Conservation (phyloP, 30 jellyfish, hydroid and myxozoan genomes). For the Euphysa ruthae region DNA sequence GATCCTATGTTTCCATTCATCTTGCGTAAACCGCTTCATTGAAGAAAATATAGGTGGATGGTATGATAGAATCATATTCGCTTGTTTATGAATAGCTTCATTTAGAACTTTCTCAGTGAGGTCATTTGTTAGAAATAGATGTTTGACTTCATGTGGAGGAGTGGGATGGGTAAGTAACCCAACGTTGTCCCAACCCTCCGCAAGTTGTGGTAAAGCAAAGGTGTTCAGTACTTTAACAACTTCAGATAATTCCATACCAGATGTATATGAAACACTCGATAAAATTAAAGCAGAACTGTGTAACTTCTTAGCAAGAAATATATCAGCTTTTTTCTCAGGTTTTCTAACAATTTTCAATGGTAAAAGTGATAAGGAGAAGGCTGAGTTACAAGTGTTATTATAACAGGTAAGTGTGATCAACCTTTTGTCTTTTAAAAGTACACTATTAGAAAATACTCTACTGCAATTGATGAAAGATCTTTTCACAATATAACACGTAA, state of each 20-base stretch:
- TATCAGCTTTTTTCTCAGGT: not conserved
- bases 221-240: conserved; percentile 45
- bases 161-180: conserved; percentile 94
- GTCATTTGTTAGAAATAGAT: conserved; percentile 68
- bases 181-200: conserved; percentile 98
- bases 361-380: too few relatives aligned
- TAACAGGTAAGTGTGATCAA: too few relatives aligned
- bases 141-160: conserved; percentile 42
- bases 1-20: conserved; percentile 73
- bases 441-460: too few relatives aligned
- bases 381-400: too few relatives aligned
- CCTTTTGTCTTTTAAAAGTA: too few relatives aligned
- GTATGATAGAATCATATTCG: conserved; percentile 67
- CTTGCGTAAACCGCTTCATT: conserved; percentile 51
- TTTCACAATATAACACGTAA: too few relatives aligned
- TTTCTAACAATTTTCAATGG: not conserved
- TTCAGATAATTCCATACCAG: conserved; percentile 40
- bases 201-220: conserved; percentile 53
- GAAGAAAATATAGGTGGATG: conserved; percentile 92
- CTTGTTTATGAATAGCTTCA: conserved; percentile 51
- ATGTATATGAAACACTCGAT: not conserved
- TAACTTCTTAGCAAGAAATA: not conserved
- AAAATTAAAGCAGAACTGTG: too few relatives aligned
- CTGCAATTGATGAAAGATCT: too few relatives aligned
- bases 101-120: conserved; percentile 70